These are phyloP conservation scores for Philopedon plagiatum DNA, from an alignment of 2,888 invertebrate species.

Conservation along the genomic window DNA sequence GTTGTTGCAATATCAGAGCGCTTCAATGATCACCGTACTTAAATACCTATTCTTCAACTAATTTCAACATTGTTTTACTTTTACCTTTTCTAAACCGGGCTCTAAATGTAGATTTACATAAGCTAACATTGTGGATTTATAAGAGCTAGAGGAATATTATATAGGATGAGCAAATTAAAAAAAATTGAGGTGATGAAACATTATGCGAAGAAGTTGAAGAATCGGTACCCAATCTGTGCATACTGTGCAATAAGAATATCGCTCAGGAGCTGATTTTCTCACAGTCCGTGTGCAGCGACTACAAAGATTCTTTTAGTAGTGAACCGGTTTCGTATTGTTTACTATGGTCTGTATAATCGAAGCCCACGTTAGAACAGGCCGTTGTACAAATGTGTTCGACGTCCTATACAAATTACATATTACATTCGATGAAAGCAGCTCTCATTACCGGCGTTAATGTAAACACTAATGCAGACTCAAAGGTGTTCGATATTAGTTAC, in stretches of 20 bases:
- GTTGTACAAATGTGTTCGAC: constrained; percentile 16
- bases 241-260: constrained; percentile 11
- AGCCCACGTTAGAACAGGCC: constrained; percentile 36
- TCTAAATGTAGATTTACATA: not conserved
- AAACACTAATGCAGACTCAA: constrained; percentile 24
- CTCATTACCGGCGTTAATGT: constrained; percentile 27
- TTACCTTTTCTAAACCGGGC: not conserved
- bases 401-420: constrained; percentile 2
- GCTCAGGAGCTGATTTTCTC: constrained; percentile 59
- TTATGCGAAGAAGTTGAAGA: constrained; percentile 10
- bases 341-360: constrained; percentile 55
- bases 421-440: constrained; percentile 18
- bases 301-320: constrained; percentile 58
- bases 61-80: constrained; percentile 16
- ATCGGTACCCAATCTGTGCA: constrained; percentile 22
- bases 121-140: too few species aligned
- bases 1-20: constrained; percentile 31
- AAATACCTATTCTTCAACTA: constrained; percentile 16
- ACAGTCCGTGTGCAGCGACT: constrained; percentile 63
- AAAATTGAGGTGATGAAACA: too few species aligned
- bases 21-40: constrained; percentile 32
- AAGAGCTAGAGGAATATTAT: too few species aligned
- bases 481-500: constrained; percentile 45
- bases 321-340: constrained; percentile 65
- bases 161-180: too few species aligned